phyloP scores from a whole-genome alignment of 2,113 vertebrate species.

The Poeciliopsis prolifica region DNA sequence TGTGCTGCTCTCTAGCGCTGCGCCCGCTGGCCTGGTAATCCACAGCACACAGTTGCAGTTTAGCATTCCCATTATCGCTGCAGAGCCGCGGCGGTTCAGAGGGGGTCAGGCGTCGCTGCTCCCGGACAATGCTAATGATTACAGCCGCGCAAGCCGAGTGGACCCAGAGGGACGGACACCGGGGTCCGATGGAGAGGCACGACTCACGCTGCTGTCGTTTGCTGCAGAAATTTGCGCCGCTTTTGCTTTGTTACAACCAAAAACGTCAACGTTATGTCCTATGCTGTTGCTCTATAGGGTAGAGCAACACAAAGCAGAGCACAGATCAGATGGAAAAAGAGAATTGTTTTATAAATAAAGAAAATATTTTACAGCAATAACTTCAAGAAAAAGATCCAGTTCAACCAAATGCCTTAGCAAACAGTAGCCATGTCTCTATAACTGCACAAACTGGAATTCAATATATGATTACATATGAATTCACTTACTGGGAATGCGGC shows the following conservation, averaged over 20 bases:
- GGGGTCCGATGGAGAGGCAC: slow-evolving; percentile 30
- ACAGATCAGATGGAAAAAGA: no score
- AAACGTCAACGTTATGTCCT: not conserved
- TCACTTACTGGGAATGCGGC: no score
- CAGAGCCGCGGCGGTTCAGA: slow-evolving; percentile 55
- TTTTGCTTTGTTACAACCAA: not conserved
- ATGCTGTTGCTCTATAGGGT: not conserved
- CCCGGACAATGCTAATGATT: slow-evolving; percentile 66
- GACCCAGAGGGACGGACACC: slow-evolving; percentile 29
- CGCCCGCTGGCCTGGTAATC: slow-evolving; percentile 57
- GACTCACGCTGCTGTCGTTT: slow-evolving; percentile 8
- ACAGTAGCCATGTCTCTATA: no score
- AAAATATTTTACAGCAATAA: not conserved
- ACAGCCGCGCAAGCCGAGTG: slow-evolving; percentile 43
- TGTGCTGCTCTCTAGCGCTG: slow-evolving; percentile 44
- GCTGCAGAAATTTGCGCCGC: not conserved
- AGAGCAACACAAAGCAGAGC: not conserved
- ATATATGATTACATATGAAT: no score
- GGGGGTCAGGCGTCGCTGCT: slow-evolving; percentile 63
- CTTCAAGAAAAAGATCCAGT: not conserved
- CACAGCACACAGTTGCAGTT: slow-evolving; percentile 68
- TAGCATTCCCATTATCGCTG: slow-evolving; percentile 67
- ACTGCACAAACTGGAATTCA: no score
- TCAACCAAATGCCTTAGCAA: no score
- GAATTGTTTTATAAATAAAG: not conserved